phyloP scores from a whole-genome alignment of 2,888 invertebrate genomes.

The Brachyptera risi region DNA sequence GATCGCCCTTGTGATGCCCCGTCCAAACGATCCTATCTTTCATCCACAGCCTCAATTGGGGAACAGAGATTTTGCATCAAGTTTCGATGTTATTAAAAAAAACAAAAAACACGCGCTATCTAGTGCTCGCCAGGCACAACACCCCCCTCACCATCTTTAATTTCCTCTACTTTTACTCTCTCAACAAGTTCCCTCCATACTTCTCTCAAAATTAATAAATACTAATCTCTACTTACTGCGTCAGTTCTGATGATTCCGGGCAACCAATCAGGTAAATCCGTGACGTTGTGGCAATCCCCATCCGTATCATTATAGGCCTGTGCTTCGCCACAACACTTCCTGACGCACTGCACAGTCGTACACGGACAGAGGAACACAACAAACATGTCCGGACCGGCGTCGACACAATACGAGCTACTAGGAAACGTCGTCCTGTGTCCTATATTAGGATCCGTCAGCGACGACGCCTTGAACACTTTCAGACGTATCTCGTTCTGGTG shows the following conservation, averaged over 20 bases:
- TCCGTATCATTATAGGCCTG: slow-evolving; percentile 6
- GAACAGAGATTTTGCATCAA: no score
- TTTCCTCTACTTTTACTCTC: no score
- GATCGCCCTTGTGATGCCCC: no score
- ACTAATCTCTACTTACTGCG: neutral
- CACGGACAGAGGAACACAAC: slow-evolving; percentile 5
- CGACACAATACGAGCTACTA: neutral
- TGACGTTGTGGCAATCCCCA: neutral
- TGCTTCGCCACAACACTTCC: slow-evolving; percentile 2
- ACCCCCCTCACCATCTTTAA: no score
- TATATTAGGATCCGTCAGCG: neutral
- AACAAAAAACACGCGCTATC: no score
- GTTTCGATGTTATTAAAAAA: no score
- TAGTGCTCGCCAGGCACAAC: no score
- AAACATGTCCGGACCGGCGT: slow-evolving; percentile 1
- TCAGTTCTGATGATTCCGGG: neutral
- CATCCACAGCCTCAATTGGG: no score
- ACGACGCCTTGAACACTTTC: slow-evolving; percentile 8
- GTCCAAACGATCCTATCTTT: no score
- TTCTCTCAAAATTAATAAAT: no score
- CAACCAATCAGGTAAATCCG: neutral
- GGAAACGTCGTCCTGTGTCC: neutral
- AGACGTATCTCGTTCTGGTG: neutral
- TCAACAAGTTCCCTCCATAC: no score
- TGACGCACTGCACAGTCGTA: neutral